phyloP scores from a whole-genome alignment of 2,113 vertebrate species.

The Gasterosteus aculeatus region DNA sequence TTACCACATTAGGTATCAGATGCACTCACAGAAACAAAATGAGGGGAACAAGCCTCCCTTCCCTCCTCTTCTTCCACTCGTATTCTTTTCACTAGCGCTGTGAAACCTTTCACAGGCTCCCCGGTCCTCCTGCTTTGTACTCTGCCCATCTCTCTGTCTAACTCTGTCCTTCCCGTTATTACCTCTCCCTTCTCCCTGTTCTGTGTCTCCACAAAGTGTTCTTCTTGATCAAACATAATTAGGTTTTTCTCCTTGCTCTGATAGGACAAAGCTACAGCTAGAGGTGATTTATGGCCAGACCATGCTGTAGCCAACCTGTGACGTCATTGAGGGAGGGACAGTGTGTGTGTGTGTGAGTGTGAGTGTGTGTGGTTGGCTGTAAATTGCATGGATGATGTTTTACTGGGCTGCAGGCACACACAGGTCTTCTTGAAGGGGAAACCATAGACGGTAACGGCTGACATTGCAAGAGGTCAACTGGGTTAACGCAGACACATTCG shows the following conservation, averaged over 20 bases:
- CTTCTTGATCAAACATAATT: conserved; percentile 81
- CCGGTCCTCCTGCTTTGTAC: conserved; percentile 54
- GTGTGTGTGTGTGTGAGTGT: conserved; percentile 33
- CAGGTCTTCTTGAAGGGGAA: conserved; percentile 58
- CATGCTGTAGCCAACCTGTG: conserved; percentile 61
- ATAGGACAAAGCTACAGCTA: conserved; percentile 76
- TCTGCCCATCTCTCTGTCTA: conserved; percentile 51
- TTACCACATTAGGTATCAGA: conserved; percentile 47
- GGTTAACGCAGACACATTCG: conserved; percentile 29
- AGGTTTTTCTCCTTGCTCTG: conserved; percentile 82
- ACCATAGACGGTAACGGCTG: conserved; percentile 64
- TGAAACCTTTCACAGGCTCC: conserved; percentile 36
- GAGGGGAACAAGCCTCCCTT: conserved; percentile 1
- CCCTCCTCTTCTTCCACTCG: neutral
- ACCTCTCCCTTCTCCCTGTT: conserved; percentile 57
- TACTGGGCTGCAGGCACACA: conserved; percentile 49
- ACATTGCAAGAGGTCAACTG: conserved; percentile 58
- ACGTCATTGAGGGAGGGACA: conserved; percentile 57
- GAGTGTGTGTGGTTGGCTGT: conserved; percentile 36
- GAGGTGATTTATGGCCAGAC: conserved; percentile 80
- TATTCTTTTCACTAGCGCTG: conserved; percentile 12
- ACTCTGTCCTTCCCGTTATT: conserved; percentile 72
- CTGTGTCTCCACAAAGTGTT: conserved; percentile 74
- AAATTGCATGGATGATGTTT: conserved; percentile 42
- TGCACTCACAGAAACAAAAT: conserved; percentile 42